Percentiles rank a stretch among this genome's conserved stretches.
These are phyloP conservation scores for Caenorhabditis remanei DNA, from an alignment of 1,140 invertebrate genomes.

Conservation along the genomic window DNA sequence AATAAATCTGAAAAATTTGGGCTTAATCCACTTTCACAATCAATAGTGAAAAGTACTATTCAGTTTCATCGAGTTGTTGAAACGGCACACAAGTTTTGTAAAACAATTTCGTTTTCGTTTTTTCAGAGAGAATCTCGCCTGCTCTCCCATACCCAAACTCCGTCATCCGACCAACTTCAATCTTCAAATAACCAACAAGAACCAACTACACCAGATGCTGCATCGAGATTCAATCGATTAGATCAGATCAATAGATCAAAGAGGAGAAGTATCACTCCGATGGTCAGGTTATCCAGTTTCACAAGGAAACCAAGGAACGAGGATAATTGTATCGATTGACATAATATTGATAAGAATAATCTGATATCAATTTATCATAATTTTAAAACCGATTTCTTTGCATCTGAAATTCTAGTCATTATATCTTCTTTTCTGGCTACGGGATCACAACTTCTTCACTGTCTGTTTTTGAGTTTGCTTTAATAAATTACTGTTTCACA, in stretches of 20 bases:
- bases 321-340: slow-evolving; percentile 48
- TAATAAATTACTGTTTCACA: too few species aligned
- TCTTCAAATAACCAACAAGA: not conserved
- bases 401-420: too few species aligned
- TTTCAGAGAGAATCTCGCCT: slow-evolving; percentile 55
- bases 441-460: too few species aligned
- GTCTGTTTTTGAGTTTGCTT: too few species aligned
- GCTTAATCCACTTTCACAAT: too few species aligned
- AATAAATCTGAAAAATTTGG: too few species aligned
- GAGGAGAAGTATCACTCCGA: slow-evolving; percentile 59
- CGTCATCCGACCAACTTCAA: not conserved
- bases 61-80: too few species aligned
- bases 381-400: not conserved
- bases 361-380: not conserved
- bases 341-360: too few species aligned
- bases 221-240: not conserved
- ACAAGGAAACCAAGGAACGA: not conserved
- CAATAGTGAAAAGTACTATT: too few species aligned
- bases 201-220: not conserved
- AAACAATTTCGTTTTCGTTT: not conserved
- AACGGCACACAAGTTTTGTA: not conserved
- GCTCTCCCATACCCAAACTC: slow-evolving; percentile 23
- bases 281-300: slow-evolving; percentile 56
- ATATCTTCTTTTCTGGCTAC: too few species aligned
- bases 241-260: slow-evolving; percentile 24